Conservation (phyloP, 2,797 vertebrate genomes). For the Sebastolobus alascanus region DNA sequence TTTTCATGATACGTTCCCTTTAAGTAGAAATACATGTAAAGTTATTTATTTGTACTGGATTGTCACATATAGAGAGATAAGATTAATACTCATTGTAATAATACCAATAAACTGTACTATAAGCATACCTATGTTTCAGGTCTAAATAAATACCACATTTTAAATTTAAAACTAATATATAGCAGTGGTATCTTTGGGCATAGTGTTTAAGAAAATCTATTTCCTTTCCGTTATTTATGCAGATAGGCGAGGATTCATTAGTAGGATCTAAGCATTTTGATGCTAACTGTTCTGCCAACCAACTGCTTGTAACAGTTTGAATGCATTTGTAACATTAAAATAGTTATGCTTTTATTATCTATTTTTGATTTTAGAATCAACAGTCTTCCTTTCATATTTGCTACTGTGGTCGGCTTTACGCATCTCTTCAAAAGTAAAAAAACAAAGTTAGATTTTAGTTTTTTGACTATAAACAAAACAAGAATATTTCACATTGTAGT, state of each 20-base stretch:
- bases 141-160: background rate
- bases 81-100: background rate
- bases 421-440: background rate
- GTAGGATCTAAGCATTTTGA: background rate
- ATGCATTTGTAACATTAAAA: background rate
- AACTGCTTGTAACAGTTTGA: background rate
- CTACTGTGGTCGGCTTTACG: background rate
- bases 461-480: background rate
- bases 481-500: slow-evolving; percentile 2
- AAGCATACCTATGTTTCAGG: background rate
- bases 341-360: background rate
- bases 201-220: background rate
- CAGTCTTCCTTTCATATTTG: background rate
- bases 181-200: background rate
- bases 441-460: background rate
- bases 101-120: background rate
- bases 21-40: background rate
- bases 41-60: background rate
- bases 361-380: background rate
- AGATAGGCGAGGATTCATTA: background rate
- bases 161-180: background rate
- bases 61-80: background rate
- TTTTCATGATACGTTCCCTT: background rate
- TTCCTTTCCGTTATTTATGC: background rate
- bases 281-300: background rate